Conservation (phyloP, 2,888 invertebrate species). For the Ochropleura plecta region DNA sequence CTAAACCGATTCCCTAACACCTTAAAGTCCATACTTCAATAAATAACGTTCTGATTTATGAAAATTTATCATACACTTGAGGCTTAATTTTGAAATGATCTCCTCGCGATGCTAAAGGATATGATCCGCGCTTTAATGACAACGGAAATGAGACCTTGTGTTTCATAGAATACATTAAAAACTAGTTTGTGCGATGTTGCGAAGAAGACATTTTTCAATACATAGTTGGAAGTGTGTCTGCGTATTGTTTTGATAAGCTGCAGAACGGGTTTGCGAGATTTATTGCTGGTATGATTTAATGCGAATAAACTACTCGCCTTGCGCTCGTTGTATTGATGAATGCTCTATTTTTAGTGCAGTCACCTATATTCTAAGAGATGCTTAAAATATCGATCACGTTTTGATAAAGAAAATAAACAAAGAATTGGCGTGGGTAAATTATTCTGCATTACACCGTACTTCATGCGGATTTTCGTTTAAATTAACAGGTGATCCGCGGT, state of each 20-base stretch:
- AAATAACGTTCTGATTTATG: slow-evolving; percentile 89
- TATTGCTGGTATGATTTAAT: slow-evolving; percentile 90
- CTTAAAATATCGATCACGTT: slow-evolving; percentile 58
- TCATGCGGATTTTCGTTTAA: slow-evolving; percentile 41
- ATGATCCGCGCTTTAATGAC: slow-evolving; percentile 70
- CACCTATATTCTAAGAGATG: slow-evolving; percentile 74
- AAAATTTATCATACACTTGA: slow-evolving; percentile 90
- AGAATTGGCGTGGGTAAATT: slow-evolving; percentile 29
- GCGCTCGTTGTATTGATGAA: slow-evolving; percentile 87
- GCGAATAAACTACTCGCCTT: slow-evolving; percentile 89
- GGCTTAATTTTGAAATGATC: slow-evolving; percentile 90
- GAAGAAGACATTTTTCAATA: slow-evolving; percentile 82
- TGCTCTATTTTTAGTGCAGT: slow-evolving; percentile 84
- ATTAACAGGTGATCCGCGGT: slow-evolving; percentile 43
- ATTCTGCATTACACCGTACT: slow-evolving; percentile 24
- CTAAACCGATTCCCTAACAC: slow-evolving; percentile 87
- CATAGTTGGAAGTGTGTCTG: slow-evolving; percentile 88
- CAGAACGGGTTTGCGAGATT: slow-evolving; percentile 90
- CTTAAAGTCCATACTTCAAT: slow-evolving; percentile 89
- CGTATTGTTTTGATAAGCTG: slow-evolving; percentile 91
- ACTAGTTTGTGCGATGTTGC: slow-evolving; percentile 68
- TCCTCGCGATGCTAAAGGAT: slow-evolving; percentile 72
- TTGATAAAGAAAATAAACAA: slow-evolving; percentile 60
- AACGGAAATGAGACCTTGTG: slow-evolving; percentile 81
- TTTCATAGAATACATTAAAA: slow-evolving; percentile 73